phyloP scores from a whole-genome alignment of 1,140 invertebrate genomes.

The Popillia japonica region DNA sequence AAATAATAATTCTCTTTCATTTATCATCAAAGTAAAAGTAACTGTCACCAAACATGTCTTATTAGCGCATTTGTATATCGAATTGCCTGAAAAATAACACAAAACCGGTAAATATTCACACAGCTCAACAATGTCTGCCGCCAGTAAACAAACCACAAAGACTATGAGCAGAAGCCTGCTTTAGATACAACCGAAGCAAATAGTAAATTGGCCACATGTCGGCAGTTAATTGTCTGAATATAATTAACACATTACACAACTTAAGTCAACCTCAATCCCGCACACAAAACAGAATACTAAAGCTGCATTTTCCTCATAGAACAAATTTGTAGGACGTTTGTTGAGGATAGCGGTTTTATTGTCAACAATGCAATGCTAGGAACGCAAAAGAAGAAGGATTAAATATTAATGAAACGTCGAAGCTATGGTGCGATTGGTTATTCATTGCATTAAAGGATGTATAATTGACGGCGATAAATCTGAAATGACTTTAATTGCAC shows the following conservation, averaged over 20 bases:
- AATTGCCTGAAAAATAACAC: no score
- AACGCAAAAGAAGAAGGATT: neutral
- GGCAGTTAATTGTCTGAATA: neutral
- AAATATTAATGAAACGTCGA: constrained; percentile 9
- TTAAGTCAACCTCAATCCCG: neutral
- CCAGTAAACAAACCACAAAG: neutral
- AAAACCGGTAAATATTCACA: no score
- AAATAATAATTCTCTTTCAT: no score
- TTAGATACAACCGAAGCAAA: neutral
- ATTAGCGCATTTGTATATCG: no score
- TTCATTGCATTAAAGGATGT: constrained; percentile 15
- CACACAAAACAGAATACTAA: neutral
- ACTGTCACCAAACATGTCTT: no score
- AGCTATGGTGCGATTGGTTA: neutral
- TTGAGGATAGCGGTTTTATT: no score
- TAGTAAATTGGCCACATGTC: neutral
- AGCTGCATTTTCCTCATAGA: neutral
- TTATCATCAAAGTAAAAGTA: no score
- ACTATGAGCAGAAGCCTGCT: neutral
- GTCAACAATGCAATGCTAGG: no score
- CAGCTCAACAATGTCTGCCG: no score
- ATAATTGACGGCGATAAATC: constrained; percentile 21
- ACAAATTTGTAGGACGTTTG: neutral
- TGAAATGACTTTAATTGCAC: constrained; percentile 8
- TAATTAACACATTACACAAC: neutral